Base-by-base conservation (phyloP, 2,888 invertebrate genomes). In the Micoletzkya japonica region DNA sequence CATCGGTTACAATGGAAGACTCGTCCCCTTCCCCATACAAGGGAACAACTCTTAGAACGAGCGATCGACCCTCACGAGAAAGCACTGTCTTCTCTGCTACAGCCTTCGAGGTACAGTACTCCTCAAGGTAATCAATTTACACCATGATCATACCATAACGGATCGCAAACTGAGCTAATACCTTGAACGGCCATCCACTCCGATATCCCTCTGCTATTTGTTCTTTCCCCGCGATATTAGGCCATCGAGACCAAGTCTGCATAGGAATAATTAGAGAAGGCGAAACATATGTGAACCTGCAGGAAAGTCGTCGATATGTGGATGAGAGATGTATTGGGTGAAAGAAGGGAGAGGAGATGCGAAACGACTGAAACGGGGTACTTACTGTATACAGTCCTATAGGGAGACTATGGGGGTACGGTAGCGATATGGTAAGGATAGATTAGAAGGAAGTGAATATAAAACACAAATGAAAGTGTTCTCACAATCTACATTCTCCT, bases 401-500 rank as follows among this genome's bases (percentile, higher is more conserved):
- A n/a, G 54, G 24, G 14, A 37, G 4, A 54, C 26, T 20, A 24
- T n/a, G 54, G 26, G 54, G 26, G 26, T 54, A 54, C 54, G 36
- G 30, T n/a, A 59, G 20, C 20, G n/a, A 44, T n/a, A 44, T 34
- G 4, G 26, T 7, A 17, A 39, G 20, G 2, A 2, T 14, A n/a
- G 28, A 36, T 32, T 4, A 6, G 28, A 4, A 28, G 59, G 37
- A 36, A 14, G 6, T 4, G 37, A 7, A 37, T 26, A 58, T 24
- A 28, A 4, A 60, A 44, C 10, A 60, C 6, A 14, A 26, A 10
- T 14, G n/a, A 28, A 1, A 34, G 7, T 39, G 10, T 50, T 64
- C 73, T 73, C 36, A 81, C 81, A 72, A 70, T 81, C 73, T 2
- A 78, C 77, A 64, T 82, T 82, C 67, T 81, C 76, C 17, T 57